Conservation (phyloP, 1,140 invertebrate species). For the Atta texana region DNA sequence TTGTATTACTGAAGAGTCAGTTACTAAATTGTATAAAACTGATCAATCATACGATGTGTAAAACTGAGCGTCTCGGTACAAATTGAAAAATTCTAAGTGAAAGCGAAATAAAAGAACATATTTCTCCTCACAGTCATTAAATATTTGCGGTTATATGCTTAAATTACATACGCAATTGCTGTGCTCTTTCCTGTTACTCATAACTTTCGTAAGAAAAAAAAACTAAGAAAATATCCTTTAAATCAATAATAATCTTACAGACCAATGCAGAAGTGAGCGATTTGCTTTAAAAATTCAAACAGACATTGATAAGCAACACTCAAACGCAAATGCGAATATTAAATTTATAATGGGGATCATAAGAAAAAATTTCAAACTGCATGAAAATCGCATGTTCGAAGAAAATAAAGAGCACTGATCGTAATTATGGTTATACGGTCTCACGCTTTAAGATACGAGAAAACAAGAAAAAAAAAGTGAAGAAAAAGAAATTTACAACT, state of each 20-base stretch:
- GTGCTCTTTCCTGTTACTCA: neutral
- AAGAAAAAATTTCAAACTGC: neutral
- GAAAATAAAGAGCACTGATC: neutral
- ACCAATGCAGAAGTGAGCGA: neutral
- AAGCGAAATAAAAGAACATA: neutral
- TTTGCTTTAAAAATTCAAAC: slow-evolving; percentile 45
- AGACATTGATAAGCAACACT: neutral
- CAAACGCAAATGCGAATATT: neutral
- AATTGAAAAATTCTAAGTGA: neutral
- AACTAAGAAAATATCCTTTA: neutral
- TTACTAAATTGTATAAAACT: neutral
- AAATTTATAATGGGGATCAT: neutral
- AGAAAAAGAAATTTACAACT: slow-evolving; percentile 1
- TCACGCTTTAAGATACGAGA: too few relatives aligned
- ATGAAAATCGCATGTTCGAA: neutral
- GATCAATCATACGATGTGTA: neutral
- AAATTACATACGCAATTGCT: neutral
- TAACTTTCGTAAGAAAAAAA: neutral
- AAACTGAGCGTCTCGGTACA: neutral
- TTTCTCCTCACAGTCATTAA: neutral
- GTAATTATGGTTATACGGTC: neutral
- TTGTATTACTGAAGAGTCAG: neutral
- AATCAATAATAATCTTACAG: neutral
- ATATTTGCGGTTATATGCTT: neutral
- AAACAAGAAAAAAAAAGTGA: neutral